Conservation (phyloP, 2,888 invertebrate species). For the Drosophila mayaguana region DNA sequence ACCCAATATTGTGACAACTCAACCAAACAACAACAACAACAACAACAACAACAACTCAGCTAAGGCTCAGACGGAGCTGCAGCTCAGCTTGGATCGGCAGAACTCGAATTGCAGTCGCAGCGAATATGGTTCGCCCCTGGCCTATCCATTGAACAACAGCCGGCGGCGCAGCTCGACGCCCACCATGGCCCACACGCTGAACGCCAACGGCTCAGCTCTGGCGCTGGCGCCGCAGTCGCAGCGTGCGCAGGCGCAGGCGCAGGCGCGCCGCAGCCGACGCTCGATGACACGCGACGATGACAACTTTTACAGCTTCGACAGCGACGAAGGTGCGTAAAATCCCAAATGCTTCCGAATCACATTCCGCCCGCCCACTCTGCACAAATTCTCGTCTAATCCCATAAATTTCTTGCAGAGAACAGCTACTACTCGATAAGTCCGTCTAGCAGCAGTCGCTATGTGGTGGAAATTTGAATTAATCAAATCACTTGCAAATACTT, state of each 20-base stretch:
- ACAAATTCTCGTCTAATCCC: neutral
- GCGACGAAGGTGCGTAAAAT: constrained; percentile 81
- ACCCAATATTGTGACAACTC: constrained; percentile 57
- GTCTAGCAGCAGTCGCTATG: constrained; percentile 80
- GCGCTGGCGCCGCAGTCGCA: constrained; percentile 19
- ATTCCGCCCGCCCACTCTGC: neutral
- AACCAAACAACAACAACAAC: constrained; percentile 24
- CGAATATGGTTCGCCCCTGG: constrained; percentile 82
- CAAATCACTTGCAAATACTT: neutral
- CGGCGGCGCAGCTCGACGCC: constrained; percentile 70
- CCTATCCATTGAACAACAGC: constrained; percentile 68
- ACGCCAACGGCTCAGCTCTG: neutral
- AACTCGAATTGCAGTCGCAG: constrained; percentile 76
- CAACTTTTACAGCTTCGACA: constrained; percentile 84
- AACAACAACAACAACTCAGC: neutral
- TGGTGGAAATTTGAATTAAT: constrained; percentile 75
- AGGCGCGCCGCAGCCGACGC: constrained; percentile 69
- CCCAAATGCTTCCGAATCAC: too few species aligned
- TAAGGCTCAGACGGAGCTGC: neutral
- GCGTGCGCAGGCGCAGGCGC: constrained; percentile 30
- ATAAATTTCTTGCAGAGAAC: constrained; percentile 66
- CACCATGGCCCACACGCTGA: constrained; percentile 25
- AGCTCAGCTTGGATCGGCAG: constrained; percentile 52
- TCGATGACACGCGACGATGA: constrained; percentile 83
- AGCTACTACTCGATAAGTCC: constrained; percentile 83